Evolutionary conservation across 2,113 vertebrate genomes (phyloP), one percentile per base, ranked within the genome.

Genomic region (Chroicocephalus ridibundus): DNA sequence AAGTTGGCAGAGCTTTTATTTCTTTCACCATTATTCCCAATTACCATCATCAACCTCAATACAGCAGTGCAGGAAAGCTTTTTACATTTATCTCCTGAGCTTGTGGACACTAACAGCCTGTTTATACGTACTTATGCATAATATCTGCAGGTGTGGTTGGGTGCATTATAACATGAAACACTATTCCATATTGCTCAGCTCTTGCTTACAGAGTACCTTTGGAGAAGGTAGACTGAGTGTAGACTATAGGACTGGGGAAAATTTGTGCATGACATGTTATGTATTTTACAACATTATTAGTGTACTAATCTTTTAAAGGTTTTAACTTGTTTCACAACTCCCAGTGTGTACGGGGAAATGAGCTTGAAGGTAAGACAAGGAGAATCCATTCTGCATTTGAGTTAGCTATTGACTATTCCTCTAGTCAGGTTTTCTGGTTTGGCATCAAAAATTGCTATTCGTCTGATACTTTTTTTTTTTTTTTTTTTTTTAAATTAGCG

Each of bases 51-150:
- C 44, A 61, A 5, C 9, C 9, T 13, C 21, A 16, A 4, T 13
- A 13, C 4, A 69, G 32, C 26, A 74, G 2, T 29, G 44, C 24
- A 38, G 52, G 21, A 40, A 68, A 49, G 24, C 29, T 52, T 92
- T 78, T 62, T 52, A 11, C 5, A 11, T 83, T 88, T 57, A 9
- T 55, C 3, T 29, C 64, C 76, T 83, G 64, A 75, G 9, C 18
- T 71, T 3, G 5, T n/a, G 26, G 38, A 11, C 29, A 11, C 25
- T 66, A 70, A 11, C 5, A 65, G 13, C 9, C 46, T 58, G 16
- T 61, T 60, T 26, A 4, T 9, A 1, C 1, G 2, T 20, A 15
- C 3, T 17, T 47, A 31, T 1, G 3, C 2, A 2, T 13, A 19
- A 4, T 20, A 40, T 19, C 58, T 85, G 31, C 40, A 40, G 78